Evolutionary conservation across 2,888 invertebrate species (phyloP).

Genomic region (Drosophila heteroneura): DNA sequence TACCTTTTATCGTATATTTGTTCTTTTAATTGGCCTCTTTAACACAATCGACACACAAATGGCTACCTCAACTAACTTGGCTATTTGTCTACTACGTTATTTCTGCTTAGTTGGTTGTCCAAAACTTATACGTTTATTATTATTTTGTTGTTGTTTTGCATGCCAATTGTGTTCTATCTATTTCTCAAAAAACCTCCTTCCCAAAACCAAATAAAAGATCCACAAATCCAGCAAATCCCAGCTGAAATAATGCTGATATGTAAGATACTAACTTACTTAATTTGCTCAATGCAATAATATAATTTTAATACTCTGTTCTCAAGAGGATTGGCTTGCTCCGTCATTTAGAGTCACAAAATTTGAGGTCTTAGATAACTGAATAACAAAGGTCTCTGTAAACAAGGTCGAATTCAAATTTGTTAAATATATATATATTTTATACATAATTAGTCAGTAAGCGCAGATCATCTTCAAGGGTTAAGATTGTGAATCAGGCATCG

Average conservation of each 20-base stretch:
- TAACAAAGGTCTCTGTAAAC: not conserved
- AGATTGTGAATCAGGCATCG: not conserved
- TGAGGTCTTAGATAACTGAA: not conserved
- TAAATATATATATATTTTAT: not conserved
- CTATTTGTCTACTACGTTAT: constrained; percentile 13
- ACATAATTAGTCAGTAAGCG: not conserved
- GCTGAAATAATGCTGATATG: not conserved
- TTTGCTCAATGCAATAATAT: not conserved
- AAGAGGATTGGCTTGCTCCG: not conserved
- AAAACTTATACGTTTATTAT: not conserved
- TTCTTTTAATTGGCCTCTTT: not conserved
- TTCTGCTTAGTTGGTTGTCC: constrained; percentile 1
- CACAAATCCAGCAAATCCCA: not conserved
- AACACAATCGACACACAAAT: constrained; percentile 17
- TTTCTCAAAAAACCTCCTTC: not conserved
- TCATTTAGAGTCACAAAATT: not conserved
- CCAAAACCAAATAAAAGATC: not conserved
- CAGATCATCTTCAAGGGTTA: not conserved
- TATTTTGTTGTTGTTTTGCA: constrained; percentile 19
- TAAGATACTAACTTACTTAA: not conserved
- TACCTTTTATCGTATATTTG: not conserved
- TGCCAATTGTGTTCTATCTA: constrained; percentile 22
- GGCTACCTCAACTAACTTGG: constrained; percentile 35
- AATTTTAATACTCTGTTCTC: not conserved
- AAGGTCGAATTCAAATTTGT: not conserved